A percentile compares a stretch with the other conserved stretches of the same genome.
These are phyloP conservation scores for Phalacrocorax brasilianus DNA, from an alignment of 2,113 vertebrate species.

Conservation along the genomic window DNA sequence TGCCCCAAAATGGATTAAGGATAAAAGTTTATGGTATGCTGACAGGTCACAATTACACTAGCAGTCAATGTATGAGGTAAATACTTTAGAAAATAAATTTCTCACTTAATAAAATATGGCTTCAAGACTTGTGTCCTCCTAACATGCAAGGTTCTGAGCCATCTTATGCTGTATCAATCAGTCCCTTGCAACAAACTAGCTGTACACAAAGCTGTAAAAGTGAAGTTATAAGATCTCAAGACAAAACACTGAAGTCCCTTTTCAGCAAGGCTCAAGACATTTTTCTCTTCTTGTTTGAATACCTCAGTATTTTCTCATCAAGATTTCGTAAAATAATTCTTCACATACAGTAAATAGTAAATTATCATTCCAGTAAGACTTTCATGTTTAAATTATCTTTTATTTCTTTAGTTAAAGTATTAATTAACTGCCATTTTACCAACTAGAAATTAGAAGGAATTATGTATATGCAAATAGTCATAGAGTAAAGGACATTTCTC, in stretches of 20 bases:
- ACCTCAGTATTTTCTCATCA: background rate
- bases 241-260: background rate
- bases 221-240: background rate
- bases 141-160: background rate
- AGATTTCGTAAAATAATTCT: too few relatives aligned
- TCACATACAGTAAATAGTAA: background rate
- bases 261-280: background rate
- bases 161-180: background rate
- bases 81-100: background rate
- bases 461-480: background rate
- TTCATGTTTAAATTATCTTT: conserved; percentile 1
- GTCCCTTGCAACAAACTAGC: background rate
- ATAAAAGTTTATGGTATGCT: background rate
- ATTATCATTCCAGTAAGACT: conserved; percentile 10
- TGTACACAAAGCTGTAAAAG: background rate
- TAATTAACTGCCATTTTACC: conserved; percentile 19
- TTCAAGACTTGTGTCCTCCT: background rate
- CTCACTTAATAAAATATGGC: background rate
- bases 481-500: background rate
- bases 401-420: background rate
- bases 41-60: background rate
- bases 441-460: conserved; percentile 22
- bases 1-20: background rate
- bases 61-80: background rate
- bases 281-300: background rate